These are phyloP conservation scores for Lasioglossum morio DNA, from an alignment of 2,888 invertebrate species.

Conservation along the genomic window DNA sequence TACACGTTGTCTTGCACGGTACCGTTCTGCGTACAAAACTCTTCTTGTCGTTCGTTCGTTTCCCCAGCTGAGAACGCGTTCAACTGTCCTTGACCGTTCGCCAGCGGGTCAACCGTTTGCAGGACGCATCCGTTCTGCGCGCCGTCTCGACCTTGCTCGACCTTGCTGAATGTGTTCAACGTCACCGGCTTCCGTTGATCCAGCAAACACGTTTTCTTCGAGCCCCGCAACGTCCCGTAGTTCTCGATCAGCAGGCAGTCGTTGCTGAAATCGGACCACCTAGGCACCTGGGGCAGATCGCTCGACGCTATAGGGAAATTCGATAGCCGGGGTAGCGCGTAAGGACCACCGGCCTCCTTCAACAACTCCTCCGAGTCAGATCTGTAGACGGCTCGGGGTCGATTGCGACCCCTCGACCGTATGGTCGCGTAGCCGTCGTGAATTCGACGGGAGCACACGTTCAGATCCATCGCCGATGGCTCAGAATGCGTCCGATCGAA, in stretches of 20 bases:
- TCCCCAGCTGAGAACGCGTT: conserved; percentile 27
- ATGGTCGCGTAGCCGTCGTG: conserved; percentile 96
- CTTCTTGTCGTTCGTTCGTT: conserved; percentile 28
- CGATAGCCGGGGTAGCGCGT: conserved; percentile 73
- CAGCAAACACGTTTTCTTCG: conserved; percentile 41
- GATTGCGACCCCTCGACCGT: conserved; percentile 86
- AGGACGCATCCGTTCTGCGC: conserved; percentile 2
- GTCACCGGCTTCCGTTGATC: conserved; percentile 64
- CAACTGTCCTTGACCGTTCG: conserved; percentile 39
- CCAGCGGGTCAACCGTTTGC: conserved; percentile 16
- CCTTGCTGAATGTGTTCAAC: conserved; percentile 76
- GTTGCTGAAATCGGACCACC: conserved; percentile 76
- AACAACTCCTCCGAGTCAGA: conserved; percentile 80
- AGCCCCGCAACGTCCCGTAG: conserved; percentile 76
- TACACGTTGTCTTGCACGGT: conserved; percentile 62
- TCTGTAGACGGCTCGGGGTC: conserved; percentile 79
- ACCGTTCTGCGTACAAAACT: conserved; percentile 1
- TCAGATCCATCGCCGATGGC: conserved; percentile 76
- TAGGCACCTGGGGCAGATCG: conserved; percentile 73
- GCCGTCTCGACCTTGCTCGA: conserved; percentile 33
- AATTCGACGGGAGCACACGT: conserved; percentile 86
- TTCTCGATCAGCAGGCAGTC: conserved; percentile 73
- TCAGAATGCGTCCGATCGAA: background rate
- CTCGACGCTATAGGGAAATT: conserved; percentile 69
- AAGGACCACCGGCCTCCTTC: conserved; percentile 77